Percentiles rank a stretch among this genome's conserved stretches.
phyloP scores from a whole-genome alignment of 2,113 vertebrate species.

The Phoxinus phoxinus region DNA sequence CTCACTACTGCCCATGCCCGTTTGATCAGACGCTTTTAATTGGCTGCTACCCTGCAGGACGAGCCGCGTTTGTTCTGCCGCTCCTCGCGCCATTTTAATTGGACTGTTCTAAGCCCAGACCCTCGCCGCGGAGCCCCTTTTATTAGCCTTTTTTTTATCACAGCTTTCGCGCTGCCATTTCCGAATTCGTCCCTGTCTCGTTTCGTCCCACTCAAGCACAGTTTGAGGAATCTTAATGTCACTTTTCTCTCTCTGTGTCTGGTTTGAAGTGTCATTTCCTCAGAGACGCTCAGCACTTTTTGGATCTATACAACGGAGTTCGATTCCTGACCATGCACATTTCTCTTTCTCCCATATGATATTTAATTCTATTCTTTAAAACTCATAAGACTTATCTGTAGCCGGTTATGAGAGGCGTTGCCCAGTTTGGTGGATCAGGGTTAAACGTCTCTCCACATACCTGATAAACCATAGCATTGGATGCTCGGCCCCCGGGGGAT shows the following conservation, averaged over 20 bases:
- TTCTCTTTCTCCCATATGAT: background rate
- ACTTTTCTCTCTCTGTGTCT: constrained; percentile 18
- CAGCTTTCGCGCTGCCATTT: constrained; percentile 16
- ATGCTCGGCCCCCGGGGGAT: constrained; percentile 18
- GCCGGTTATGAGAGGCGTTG: background rate
- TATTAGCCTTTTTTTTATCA: constrained; percentile 30
- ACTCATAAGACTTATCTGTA: background rate
- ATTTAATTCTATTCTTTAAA: too few relatives aligned
- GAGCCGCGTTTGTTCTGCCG: constrained; percentile 27
- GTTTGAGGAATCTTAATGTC: constrained; percentile 4
- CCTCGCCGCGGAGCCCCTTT: background rate
- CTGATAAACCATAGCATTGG: background rate
- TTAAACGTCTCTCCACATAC: background rate
- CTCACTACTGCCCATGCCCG: constrained; percentile 18
- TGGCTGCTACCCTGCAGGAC: constrained; percentile 50
- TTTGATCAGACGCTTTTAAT: constrained; percentile 55
- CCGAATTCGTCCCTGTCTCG: background rate
- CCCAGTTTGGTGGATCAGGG: too few relatives aligned
- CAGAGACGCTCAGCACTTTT: background rate
- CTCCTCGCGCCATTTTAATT: constrained; percentile 49
- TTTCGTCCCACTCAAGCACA: constrained; percentile 2
- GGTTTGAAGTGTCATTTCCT: constrained; percentile 4
- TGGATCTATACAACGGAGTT: background rate
- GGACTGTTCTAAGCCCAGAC: constrained; percentile 34
- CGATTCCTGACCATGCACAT: background rate